Percentiles rank a stretch among this genome's conserved stretches.
These are phyloP conservation scores for Azemiops feae DNA, from an alignment of 2,113 vertebrate species.

Conservation along the genomic window DNA sequence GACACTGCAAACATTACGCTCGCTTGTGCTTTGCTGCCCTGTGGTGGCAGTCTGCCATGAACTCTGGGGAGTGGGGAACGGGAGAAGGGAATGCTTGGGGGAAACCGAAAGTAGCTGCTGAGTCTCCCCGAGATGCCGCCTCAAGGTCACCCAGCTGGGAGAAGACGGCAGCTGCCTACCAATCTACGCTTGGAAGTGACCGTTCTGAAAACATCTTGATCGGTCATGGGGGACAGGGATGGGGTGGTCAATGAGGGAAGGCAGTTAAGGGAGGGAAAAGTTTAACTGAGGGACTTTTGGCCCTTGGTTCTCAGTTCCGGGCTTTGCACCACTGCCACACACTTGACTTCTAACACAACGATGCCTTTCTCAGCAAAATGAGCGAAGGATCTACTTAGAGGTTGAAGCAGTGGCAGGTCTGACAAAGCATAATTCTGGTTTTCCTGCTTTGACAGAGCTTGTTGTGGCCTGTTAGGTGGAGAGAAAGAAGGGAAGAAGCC, in stretches of 20 bases:
- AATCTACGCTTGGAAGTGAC: neutral
- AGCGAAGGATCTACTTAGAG: too few species aligned
- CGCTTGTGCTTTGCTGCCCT: neutral
- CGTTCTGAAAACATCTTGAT: neutral
- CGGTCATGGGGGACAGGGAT: neutral
- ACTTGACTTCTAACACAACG: neutral
- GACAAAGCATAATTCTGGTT: neutral
- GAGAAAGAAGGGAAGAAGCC: neutral
- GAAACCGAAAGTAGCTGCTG: neutral
- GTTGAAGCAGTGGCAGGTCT: neutral
- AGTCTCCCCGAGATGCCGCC: neutral
- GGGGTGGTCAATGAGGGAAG: accelerated
- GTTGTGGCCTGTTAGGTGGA: neutral
- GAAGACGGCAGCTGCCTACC: neutral
- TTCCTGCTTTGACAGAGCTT: neutral
- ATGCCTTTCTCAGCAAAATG: neutral
- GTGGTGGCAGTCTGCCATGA: neutral
- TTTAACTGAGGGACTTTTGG: neutral
- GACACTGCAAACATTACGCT: neutral
- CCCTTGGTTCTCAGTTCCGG: neutral
- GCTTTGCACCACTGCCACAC: neutral
- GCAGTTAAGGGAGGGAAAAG: neutral
- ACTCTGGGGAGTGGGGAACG: neutral
- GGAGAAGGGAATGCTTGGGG: neutral
- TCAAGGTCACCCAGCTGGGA: neutral